phyloP scores from a whole-genome alignment of 2,888 invertebrate species.

The Mimumesa dahlbomi region DNA sequence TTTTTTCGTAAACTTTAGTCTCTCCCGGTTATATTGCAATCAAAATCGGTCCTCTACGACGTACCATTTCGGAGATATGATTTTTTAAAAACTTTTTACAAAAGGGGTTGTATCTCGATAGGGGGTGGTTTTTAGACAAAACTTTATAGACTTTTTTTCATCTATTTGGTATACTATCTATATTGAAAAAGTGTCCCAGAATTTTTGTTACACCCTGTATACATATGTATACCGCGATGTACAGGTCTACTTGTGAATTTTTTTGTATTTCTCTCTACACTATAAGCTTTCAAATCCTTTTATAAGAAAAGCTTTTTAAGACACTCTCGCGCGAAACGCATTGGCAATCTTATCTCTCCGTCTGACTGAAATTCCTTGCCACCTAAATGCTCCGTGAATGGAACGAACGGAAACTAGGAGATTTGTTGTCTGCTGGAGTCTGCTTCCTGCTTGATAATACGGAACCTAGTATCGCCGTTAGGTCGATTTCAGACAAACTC shows the following conservation, averaged over 20 bases:
- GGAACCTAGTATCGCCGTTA: background rate
- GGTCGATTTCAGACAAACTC: background rate
- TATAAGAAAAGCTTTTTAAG: no score
- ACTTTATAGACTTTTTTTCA: no score
- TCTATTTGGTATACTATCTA: no score
- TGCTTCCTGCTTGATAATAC: background rate
- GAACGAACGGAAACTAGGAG: background rate
- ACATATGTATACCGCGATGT: background rate
- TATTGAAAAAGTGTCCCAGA: no score
- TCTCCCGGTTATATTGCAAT: no score
- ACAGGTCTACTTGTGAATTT: background rate
- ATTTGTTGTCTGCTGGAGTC: conserved; percentile 1
- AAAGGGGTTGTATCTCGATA: no score
- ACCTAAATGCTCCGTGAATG: background rate
- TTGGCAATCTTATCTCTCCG: background rate
- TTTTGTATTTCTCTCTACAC: background rate
- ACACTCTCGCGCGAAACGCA: background rate
- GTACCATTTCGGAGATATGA: no score
- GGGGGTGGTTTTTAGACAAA: no score
- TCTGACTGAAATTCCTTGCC: background rate
- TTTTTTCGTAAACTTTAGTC: no score
- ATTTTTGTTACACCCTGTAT: no score
- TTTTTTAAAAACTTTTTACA: no score
- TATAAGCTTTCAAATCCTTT: background rate
- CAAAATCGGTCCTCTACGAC: no score